phyloP scores from a whole-genome alignment of 2,113 vertebrate species.

The Cephalopholis sonnerati region DNA sequence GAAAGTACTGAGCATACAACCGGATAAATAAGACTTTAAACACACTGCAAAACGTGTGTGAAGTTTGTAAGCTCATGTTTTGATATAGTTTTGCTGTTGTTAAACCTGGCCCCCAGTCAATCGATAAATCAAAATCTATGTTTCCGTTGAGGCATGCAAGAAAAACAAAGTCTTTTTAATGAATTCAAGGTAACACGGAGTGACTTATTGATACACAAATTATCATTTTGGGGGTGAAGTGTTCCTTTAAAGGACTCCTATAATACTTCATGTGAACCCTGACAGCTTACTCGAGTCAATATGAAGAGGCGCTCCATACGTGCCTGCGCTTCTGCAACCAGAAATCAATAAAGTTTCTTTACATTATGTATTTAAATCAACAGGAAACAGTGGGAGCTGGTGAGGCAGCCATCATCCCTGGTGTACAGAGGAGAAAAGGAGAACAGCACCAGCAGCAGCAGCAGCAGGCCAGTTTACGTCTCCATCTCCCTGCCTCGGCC shows the following conservation, averaged over 20 bases:
- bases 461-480: slow-evolving; percentile 71
- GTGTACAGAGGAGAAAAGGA: background rate
- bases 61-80: too few relatives aligned
- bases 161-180: too few relatives aligned
- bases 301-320: background rate
- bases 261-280: background rate
- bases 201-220: too few relatives aligned
- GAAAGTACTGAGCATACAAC: too few relatives aligned
- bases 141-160: too few relatives aligned
- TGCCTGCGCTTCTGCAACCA: background rate
- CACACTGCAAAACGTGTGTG: too few relatives aligned
- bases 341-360: slow-evolving; percentile 1
- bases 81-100: too few relatives aligned
- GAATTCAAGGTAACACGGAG: too few relatives aligned
- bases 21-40: too few relatives aligned
- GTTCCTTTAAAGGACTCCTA: background rate
- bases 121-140: too few relatives aligned
- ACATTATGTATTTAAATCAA: slow-evolving; percentile 11
- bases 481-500: slow-evolving; percentile 61
- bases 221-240: too few relatives aligned
- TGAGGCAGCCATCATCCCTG: slow-evolving; percentile 20
- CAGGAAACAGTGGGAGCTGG: slow-evolving; percentile 7
- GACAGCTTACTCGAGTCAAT: background rate
- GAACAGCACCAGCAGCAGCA: slow-evolving; percentile 26
- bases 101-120: too few relatives aligned